phyloP scores from a whole-genome alignment of 2,888 invertebrate species.

The Myopa testacea region DNA sequence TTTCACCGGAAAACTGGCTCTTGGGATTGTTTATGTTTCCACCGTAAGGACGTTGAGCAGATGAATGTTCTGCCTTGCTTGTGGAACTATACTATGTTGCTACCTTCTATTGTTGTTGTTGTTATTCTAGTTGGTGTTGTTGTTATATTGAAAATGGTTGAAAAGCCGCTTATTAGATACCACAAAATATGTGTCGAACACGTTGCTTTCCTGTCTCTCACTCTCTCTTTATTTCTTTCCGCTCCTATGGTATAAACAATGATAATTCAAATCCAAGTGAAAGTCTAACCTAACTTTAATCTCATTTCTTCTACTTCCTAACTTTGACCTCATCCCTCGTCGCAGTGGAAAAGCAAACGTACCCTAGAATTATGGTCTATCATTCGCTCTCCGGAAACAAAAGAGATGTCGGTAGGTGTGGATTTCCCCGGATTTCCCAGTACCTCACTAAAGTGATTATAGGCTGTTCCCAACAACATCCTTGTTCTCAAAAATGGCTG shows the following conservation, averaged over 20 bases:
- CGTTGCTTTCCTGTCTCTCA: neutral
- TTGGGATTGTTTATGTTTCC: slow-evolving; percentile 4
- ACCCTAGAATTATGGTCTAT: too few relatives aligned
- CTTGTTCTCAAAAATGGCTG: too few relatives aligned
- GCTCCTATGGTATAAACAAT: neutral
- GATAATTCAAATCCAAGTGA: too few relatives aligned
- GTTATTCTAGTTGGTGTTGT: slow-evolving; percentile 11
- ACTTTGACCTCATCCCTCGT: too few relatives aligned
- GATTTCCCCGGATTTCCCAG: too few relatives aligned
- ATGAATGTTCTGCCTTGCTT: slow-evolving; percentile 11
- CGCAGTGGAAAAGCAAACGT: too few relatives aligned
- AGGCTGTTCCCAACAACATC: too few relatives aligned
- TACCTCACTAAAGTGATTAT: too few relatives aligned
- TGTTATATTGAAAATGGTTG: slow-evolving; percentile 2
- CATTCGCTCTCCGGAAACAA: too few relatives aligned
- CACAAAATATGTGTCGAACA: neutral
- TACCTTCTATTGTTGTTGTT: neutral
- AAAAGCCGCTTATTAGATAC: slow-evolving; percentile 11
- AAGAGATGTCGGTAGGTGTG: too few relatives aligned
- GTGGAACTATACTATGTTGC: neutral
- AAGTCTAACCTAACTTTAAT: too few relatives aligned
- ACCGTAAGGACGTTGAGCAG: neutral
- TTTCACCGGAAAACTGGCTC: slow-evolving; percentile 14
- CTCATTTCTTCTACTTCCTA: too few relatives aligned
- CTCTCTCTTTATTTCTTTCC: neutral